phyloP scores from a whole-genome alignment of 2,113 vertebrate genomes.

The Scalopus aquaticus region DNA sequence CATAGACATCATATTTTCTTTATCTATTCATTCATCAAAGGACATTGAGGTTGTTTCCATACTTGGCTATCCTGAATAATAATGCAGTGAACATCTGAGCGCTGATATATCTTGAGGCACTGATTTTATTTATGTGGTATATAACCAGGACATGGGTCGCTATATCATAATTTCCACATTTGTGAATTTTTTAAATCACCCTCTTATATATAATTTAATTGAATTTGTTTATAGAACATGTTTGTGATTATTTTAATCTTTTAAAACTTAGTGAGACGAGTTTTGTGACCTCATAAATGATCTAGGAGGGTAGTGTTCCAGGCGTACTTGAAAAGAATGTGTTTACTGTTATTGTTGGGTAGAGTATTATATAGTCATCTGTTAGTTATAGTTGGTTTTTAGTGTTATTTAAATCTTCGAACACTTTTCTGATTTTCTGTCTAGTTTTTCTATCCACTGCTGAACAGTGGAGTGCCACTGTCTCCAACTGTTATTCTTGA shows the following conservation, averaged over 20 bases:
- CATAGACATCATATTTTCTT: background rate
- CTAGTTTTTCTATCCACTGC: background rate
- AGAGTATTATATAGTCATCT: background rate
- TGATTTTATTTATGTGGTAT: background rate
- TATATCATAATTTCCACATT: background rate
- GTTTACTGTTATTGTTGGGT: background rate
- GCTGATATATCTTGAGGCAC: background rate
- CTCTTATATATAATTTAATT: background rate
- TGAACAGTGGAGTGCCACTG: background rate
- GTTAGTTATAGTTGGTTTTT: background rate
- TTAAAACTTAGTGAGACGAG: background rate
- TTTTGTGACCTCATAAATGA: background rate
- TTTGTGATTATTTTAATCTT: background rate
- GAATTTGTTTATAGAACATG: background rate
- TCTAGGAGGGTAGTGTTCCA: background rate
- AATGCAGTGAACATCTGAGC: background rate
- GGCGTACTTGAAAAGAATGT: background rate
- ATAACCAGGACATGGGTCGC: background rate
- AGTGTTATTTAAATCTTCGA: background rate
- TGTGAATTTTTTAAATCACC: background rate
- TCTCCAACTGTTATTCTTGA: background rate
- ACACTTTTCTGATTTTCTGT: background rate
- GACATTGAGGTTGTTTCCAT: background rate
- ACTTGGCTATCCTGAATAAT: background rate
- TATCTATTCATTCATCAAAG: background rate